These are phyloP conservation scores for Illadopsis cleaveri DNA, from an alignment of 2,113 vertebrate genomes.

Conservation along the genomic window DNA sequence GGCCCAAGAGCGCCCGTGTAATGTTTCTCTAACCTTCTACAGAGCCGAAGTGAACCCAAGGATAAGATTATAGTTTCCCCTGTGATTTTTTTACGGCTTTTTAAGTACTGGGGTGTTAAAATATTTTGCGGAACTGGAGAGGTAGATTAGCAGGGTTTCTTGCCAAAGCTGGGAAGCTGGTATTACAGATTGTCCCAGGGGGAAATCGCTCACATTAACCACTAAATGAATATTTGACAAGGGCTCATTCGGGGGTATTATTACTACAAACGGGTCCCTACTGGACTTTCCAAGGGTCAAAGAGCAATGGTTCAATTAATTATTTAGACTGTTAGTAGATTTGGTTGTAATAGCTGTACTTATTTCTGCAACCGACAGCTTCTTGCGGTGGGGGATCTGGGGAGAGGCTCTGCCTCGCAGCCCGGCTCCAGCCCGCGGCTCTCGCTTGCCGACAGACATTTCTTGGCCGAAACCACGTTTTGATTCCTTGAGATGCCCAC, in stretches of 20 bases:
- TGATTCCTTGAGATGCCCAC: background rate
- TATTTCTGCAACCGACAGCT: conserved; percentile 73
- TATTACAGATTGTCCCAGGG: conserved; percentile 87
- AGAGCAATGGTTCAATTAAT: conserved; percentile 92
- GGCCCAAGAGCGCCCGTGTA: background rate
- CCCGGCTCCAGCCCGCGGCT: background rate
- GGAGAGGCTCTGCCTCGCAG: conserved; percentile 49
- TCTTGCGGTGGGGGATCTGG: conserved; percentile 73
- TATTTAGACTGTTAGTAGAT: conserved; percentile 93
- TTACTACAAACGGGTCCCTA: conserved; percentile 90
- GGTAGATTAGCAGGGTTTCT: conserved; percentile 89
- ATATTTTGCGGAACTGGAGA: conserved; percentile 78
- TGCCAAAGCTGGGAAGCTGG: conserved; percentile 85
- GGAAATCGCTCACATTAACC: conserved; percentile 93
- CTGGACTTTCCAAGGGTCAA: conserved; percentile 91
- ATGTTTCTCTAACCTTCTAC: conserved; percentile 47
- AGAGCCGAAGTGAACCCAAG: conserved; percentile 64
- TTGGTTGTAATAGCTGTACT: conserved; percentile 85
- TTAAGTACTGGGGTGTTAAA: conserved; percentile 78
- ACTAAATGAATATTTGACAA: conserved; percentile 99
- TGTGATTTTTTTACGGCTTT: conserved; percentile 73
- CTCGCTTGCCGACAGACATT: background rate
- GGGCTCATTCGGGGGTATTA: conserved; percentile 91
- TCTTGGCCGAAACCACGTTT: background rate
- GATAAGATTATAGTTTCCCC: conserved; percentile 77